phyloP scores from a whole-genome alignment of 1,140 invertebrate species.

The Ceratoteleas bidentatus region DNA sequence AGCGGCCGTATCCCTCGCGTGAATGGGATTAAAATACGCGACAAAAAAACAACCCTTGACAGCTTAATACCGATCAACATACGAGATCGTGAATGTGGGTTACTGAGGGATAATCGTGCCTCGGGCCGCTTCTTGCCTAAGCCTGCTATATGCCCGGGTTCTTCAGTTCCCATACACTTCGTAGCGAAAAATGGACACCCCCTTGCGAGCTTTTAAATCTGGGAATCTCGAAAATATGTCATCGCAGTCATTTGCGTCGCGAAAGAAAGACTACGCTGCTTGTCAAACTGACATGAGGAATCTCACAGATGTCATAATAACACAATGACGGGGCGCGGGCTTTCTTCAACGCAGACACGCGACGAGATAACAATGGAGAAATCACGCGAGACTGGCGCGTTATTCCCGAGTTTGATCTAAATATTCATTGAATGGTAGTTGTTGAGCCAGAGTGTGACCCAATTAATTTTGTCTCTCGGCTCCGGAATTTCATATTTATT shows the following conservation, averaged over 20 bases:
- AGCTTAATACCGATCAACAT: constrained; percentile 78
- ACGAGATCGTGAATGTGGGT: constrained; percentile 69
- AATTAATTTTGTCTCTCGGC: no score
- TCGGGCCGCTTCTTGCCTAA: constrained; percentile 39
- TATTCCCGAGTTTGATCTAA: not conserved
- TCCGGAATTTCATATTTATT: no score
- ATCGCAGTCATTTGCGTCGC: constrained; percentile 4
- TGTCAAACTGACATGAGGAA: constrained; percentile 1
- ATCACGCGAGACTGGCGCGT: constrained; percentile 5
- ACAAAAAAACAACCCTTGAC: constrained; percentile 76
- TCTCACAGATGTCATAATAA: constrained; percentile 11
- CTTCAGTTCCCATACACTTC: not conserved
- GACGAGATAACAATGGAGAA: constrained; percentile 16
- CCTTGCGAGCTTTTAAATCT: constrained; percentile 11
- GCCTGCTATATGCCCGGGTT: constrained; percentile 18
- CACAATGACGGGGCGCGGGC: constrained; percentile 7
- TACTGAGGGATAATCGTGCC: constrained; percentile 46
- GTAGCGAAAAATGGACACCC: constrained; percentile 7
- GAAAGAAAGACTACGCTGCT: not conserved
- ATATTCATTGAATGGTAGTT: not conserved
- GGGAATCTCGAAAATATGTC: constrained; percentile 11
- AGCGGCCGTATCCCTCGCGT: constrained; percentile 66
- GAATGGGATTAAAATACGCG: constrained; percentile 73
- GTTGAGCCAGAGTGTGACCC: no score
- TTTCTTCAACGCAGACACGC: constrained; percentile 3